phyloP scores from a whole-genome alignment of 2,113 vertebrate species.

The Bungarus multicinctus region DNA sequence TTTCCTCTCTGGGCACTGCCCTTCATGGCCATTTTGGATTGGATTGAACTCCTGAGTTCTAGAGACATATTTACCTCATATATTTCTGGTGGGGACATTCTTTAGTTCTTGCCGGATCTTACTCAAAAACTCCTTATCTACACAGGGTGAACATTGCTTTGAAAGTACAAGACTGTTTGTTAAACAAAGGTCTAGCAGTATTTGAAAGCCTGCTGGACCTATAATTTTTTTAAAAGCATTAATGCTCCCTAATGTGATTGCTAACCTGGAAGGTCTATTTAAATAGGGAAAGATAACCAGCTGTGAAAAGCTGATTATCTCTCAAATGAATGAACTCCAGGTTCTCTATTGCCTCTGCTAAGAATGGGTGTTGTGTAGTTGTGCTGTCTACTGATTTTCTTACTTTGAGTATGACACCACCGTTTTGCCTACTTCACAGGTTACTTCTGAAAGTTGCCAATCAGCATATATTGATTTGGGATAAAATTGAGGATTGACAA shows the following conservation, averaged over 20 bases:
- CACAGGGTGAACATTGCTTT: neutral
- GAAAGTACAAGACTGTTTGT: neutral
- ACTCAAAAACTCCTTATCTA: neutral
- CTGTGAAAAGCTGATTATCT: neutral
- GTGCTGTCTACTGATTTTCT: neutral
- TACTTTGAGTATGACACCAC: neutral
- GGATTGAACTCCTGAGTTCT: neutral
- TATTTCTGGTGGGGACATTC: neutral
- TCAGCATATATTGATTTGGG: neutral
- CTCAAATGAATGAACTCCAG: neutral
- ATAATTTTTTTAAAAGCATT: neutral
- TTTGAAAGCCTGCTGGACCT: neutral
- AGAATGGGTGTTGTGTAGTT: neutral
- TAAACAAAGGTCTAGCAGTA: neutral
- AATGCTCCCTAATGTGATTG: neutral
- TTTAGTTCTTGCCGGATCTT: neutral
- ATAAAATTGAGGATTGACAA: neutral
- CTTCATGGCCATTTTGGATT: neutral
- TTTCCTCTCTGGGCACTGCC: neutral
- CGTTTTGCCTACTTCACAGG: neutral
- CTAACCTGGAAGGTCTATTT: neutral
- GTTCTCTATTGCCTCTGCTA: neutral
- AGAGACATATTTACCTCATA: neutral
- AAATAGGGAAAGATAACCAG: neutral
- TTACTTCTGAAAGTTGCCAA: neutral